These are phyloP conservation scores for Barbus barbus DNA, from an alignment of 2,113 vertebrate species.

Conservation along the genomic window DNA sequence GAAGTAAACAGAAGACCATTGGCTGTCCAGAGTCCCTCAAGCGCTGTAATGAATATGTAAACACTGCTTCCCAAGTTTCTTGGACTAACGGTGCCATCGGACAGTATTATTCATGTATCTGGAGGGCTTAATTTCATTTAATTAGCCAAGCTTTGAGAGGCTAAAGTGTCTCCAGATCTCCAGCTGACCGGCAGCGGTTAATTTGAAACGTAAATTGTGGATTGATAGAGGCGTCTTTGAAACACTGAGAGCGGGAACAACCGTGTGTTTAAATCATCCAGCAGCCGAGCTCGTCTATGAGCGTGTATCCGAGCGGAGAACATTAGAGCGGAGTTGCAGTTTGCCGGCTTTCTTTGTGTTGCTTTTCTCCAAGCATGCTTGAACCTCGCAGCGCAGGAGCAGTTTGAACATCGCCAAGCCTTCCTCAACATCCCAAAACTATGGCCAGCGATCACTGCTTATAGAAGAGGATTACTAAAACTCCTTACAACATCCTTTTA, in stretches of 20 bases:
- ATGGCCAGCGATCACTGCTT: slow-evolving; percentile 58
- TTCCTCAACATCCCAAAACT: slow-evolving; percentile 56
- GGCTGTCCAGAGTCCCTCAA: slow-evolving; percentile 40
- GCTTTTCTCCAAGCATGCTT: slow-evolving; percentile 78
- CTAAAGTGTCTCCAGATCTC: neutral
- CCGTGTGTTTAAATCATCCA: neutral
- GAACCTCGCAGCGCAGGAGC: slow-evolving; percentile 61
- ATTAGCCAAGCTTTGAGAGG: slow-evolving; percentile 20
- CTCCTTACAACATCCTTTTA: slow-evolving; percentile 47
- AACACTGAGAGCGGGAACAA: slow-evolving; percentile 23
- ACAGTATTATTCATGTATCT: slow-evolving; percentile 7
- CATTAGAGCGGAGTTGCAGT: slow-evolving; percentile 63
- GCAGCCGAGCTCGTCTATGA: neutral
- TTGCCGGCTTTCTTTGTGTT: slow-evolving; percentile 83
- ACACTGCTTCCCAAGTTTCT: slow-evolving; percentile 41
- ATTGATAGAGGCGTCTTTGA: slow-evolving; percentile 23
- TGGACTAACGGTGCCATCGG: slow-evolving; percentile 8
- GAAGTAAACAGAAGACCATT: slow-evolving; percentile 51
- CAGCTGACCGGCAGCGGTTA: neutral
- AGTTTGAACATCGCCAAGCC: slow-evolving; percentile 59
- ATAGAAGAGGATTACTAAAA: slow-evolving; percentile 60
- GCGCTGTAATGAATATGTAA: slow-evolving; percentile 47
- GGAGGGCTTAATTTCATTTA: slow-evolving; percentile 2
- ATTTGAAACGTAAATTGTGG: slow-evolving; percentile 32
- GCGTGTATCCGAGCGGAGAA: slow-evolving; percentile 49